phyloP scores from a whole-genome alignment of 2,888 invertebrate species.

The Clitarchus hookeri region DNA sequence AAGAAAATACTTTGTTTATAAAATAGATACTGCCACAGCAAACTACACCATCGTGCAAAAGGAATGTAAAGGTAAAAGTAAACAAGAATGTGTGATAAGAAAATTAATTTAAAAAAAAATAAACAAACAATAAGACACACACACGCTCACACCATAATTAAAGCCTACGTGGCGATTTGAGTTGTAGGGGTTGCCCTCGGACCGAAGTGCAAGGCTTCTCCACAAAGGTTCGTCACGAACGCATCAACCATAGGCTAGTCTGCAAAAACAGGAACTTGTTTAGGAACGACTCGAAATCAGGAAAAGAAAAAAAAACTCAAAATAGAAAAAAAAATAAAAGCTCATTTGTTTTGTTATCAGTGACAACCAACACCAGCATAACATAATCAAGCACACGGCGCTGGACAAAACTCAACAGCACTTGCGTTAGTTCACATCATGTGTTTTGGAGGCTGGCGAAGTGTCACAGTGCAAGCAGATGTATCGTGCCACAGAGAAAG shows the following conservation, averaged over 20 bases:
- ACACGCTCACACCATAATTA: conserved; percentile 15
- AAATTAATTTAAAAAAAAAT: conserved; percentile 17
- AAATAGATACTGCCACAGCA: conserved; percentile 36
- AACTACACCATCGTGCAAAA: conserved; percentile 41
- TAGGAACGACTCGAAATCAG: conserved; percentile 18
- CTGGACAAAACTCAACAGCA: background rate
- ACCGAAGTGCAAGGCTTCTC: background rate
- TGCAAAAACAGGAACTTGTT: conserved; percentile 26
- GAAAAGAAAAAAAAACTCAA: conserved; percentile 27
- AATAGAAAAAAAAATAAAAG: no score
- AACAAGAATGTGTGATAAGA: conserved; percentile 11
- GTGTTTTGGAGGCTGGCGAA: background rate
- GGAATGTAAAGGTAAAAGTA: conserved; percentile 20
- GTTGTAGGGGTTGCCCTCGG: background rate
- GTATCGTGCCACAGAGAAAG: no score
- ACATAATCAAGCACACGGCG: background rate
- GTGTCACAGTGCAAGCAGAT: no score
- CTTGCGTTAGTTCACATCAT: background rate
- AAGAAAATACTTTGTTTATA: conserved; percentile 3
- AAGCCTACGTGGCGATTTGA: background rate
- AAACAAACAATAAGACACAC: conserved; percentile 23
- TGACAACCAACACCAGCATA: background rate
- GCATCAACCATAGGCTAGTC: conserved; percentile 19
- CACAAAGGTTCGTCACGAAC: background rate
- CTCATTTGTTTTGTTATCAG: conserved; percentile 11